Evolutionary conservation across 2,113 vertebrate genomes (phyloP), one percentile per base, ranked within the genome.

Genomic region (Cranoglanis bouderius): DNA sequence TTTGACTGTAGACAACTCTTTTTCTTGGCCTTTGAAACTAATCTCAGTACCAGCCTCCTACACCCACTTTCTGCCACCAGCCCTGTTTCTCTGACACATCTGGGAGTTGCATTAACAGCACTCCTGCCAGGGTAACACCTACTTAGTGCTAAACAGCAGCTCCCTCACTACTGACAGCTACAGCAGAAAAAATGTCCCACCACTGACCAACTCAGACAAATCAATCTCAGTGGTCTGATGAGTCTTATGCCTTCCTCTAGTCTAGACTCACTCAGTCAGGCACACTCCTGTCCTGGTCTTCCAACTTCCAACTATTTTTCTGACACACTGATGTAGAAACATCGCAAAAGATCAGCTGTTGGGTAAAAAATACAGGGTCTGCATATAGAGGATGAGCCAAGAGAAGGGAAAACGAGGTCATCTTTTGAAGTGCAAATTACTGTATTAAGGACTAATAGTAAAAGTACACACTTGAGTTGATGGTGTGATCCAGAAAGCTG

Each of bases 101-200:
- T 94, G 93, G 90, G 43, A 90, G 89, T 88, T 88, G 82, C 89
- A 90, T 95, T 88, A 91, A 90, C 89, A 92, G 90, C 91, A 93
- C 94, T 92, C 93, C 59, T 92, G 90, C 85, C 92, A 89, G 92
- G 91, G 92, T 91, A 91, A 91, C 94, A 90, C 88, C 90, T 91
- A 90, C 89, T 93, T 83, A 91, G 74, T 59, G 89, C 87, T 91
- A 90, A 93, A 92, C 92, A 88, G 90, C 90, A 93, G 91, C 88
- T 90, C 82, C 70, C 85, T 51, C 89, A 86, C 84, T 87, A 89
- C 35, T 65, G 85, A 57, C 90, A 89, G 87, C 88, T 91, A 86
- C 75, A 91, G 87, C 87, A 89, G 85, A 82, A 57, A 82, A 81
- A 35, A 81, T 32, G 4, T 61, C 70, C 88, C 81, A 91, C 75